Conservation (phyloP, 2,888 invertebrate genomes). For the Monoplex corrugatus region DNA sequence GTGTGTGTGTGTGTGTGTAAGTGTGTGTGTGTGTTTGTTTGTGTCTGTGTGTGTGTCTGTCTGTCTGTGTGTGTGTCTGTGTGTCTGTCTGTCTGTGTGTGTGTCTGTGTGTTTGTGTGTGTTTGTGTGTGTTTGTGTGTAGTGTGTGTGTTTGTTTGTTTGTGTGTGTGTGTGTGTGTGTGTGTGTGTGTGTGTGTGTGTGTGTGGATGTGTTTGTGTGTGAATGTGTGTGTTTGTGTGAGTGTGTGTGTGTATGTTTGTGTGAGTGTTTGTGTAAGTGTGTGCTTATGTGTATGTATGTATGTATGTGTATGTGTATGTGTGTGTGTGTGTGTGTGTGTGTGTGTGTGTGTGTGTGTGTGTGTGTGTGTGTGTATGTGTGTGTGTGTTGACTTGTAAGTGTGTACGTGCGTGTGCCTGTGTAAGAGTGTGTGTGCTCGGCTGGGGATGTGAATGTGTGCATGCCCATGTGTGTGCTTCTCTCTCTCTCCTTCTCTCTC, state of each 20-base stretch:
- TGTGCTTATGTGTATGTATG: no score
- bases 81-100: not conserved
- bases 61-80: not conserved
- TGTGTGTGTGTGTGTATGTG: no score
- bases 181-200: no score
- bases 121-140: not conserved
- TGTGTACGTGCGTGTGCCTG: not conserved
- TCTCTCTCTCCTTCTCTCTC: no score
- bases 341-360: no score
- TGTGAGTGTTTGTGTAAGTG: not conserved
- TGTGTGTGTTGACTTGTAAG: not conserved
- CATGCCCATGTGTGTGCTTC: no score
- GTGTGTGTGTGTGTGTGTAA: no score
- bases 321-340: not conserved
- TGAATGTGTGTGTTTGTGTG: not conserved
- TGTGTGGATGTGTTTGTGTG: no score
- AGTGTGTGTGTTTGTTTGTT: not conserved
- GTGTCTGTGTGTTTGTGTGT: no score
- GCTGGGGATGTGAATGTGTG: not conserved
- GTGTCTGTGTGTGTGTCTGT: not conserved
- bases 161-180: no score
- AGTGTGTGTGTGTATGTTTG: not conserved
- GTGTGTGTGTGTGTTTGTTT: no score
- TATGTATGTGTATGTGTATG: not conserved
- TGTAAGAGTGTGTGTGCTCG: not conserved